Base-by-base conservation (phyloP, 2,113 vertebrate genomes). In the Scolopax mira region DNA sequence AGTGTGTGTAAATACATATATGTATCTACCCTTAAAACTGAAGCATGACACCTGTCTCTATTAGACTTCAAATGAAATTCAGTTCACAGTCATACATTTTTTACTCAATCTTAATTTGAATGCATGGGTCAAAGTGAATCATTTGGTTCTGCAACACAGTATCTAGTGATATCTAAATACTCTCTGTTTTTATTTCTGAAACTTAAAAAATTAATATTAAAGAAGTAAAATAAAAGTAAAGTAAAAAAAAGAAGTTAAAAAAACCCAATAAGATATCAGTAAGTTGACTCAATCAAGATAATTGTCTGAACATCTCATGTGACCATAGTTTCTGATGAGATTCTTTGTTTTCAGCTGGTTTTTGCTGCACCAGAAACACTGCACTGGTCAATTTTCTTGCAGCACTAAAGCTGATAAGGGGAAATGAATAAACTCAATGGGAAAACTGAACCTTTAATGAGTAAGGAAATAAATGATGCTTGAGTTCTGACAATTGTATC, bases 1-100 rank as follows among this genome's bases (percentile, higher is more conserved):
- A 21, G 19, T 25, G 5, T 22, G 8, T 16, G 9, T 48, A n/a
- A 64, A 44, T 41, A 27, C 1, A 3, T 23, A 31, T 4, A 19
- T 1, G 0, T 35, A 19, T 49, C 9, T 80, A 7, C 25, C 16
- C 10, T 62, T 9, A 48, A n/a, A 49, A 58, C 0, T 23, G 22
- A 75, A 54, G 16, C 9, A 11, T 80, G 48, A 72, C 35, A 55
- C 37, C 8, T 33, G 4, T 27, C 13, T 72, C 13, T 84, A 10
- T 7, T 62, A 44, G n/a, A 8, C 51, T 71, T 82, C 58, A 42
- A 71, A 33, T 0, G 2, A 25, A 42, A 39, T 30, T 65, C 39
- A 42, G 17, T 21, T 49, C 28, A n/a, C 7, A 72, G 18, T 30
- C 48, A 30, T 3, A 31, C 3, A 11, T 79, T 85, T 81, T 88